Evolutionary conservation across 30 jellyfish, hydroid and myxozoan genomes (phyloP).

Genomic region (Aurelia aurita): DNA sequence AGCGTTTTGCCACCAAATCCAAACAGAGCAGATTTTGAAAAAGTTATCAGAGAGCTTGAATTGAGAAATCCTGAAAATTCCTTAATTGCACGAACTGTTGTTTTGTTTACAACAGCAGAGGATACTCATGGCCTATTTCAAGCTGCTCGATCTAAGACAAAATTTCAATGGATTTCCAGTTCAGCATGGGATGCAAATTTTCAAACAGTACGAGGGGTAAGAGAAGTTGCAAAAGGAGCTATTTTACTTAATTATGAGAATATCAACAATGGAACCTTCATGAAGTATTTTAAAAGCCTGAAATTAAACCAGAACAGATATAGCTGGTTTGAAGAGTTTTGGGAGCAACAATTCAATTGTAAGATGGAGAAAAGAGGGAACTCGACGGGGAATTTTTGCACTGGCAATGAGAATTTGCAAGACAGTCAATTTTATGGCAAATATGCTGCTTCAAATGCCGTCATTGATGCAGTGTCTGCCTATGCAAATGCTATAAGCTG

Average conservation of each 20-base stretch:
- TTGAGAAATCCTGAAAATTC: background rate
- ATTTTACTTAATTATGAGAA: constrained; percentile 22
- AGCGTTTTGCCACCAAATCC: constrained; percentile 19
- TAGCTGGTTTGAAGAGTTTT: constrained; percentile 64
- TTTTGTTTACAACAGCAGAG: constrained; percentile 29
- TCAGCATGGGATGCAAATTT: background rate
- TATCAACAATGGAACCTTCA: background rate
- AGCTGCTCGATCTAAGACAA: constrained; percentile 14
- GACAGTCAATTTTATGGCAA: constrained; percentile 24
- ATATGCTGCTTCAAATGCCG: constrained; percentile 48
- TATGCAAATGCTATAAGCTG: background rate
- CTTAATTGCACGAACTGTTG: constrained; percentile 12
- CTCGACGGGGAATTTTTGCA: background rate
- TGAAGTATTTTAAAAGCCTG: constrained; percentile 28
- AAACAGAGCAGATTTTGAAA: background rate
- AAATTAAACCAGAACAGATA: constrained; percentile 10
- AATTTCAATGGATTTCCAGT: constrained; percentile 1
- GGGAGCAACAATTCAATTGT: constrained; percentile 63
- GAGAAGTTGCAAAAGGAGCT: constrained; percentile 54
- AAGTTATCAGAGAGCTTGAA: background rate
- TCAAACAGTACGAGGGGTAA: background rate
- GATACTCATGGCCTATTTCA: constrained; percentile 42
- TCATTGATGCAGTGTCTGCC: constrained; percentile 47
- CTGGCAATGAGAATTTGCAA: constrained; percentile 42
- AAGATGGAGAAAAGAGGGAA: too few relatives aligned